Base-by-base conservation (phyloP, 2,797 vertebrate genomes). In the Liasis olivaceus region DNA sequence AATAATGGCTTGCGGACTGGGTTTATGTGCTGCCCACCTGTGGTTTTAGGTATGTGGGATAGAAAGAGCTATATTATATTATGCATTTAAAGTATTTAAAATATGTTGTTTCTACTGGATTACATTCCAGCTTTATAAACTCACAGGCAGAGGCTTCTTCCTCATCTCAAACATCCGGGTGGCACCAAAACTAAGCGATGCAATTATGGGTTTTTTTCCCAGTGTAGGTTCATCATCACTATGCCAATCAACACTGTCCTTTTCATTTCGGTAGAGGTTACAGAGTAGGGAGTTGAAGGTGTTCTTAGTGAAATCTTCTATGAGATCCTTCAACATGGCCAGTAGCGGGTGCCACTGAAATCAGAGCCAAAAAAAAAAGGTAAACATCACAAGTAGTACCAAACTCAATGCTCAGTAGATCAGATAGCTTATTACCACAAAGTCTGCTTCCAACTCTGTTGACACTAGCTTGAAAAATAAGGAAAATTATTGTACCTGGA, bases 221-320 rank as follows among this genome's bases (percentile, higher is more conserved):
- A 99, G 93, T 0, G 98, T 97, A 0, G 98, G 98, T 60, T 99
- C 99, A 0, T 98, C 97, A 0, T 99, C 99, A 0, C 99, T 99
- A 97, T 99, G 99, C 99, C 99, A 99, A 95, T 98, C 98, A 59
- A 99, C 99, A 5, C 99, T 98, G 97, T 99, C 99, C 92, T 98
- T 98, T 96, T 99, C 98, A 0, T 98, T 97, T 1, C 99, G 98
- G 95, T 99, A 99, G 36, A 99, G 97, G 94, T 99, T 99, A 95
- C 99, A 99, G 87, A 99, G 98, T 36, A 99, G 96, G 0, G 99
- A 99, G 98, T 99, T 99, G 96, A 99, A 99, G 93, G 95, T 96
- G 92, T 95, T 91, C 15, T 98, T 98, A 0, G 96, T 98, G 89
- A 96, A 97, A 94, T 96, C 96, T 81, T 98, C 97, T 3, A 99